These are phyloP conservation scores for Aphidius ervi DNA, from an alignment of 1,140 invertebrate species.

Conservation along the genomic window DNA sequence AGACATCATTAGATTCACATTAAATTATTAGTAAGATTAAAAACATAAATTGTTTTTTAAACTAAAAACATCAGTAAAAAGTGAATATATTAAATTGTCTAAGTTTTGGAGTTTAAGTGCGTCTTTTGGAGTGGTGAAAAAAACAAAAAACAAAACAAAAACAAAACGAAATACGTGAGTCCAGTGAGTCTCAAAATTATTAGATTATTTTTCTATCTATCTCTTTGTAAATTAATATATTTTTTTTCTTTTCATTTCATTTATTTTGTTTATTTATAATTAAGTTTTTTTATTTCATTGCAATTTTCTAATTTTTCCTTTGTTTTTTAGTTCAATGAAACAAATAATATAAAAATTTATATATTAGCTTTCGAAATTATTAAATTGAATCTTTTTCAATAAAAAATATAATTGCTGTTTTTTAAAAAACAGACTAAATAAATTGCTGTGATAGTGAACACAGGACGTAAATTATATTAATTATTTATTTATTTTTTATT, in stretches of 20 bases:
- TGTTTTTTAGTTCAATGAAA: neutral
- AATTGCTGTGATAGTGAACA: constrained; percentile 52
- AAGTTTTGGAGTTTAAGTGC: constrained; percentile 25
- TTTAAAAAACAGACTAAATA: constrained; percentile 12
- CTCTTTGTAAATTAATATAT: constrained; percentile 6
- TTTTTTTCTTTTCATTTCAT: neutral
- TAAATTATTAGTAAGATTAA: neutral
- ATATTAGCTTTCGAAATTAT: too few relatives aligned
- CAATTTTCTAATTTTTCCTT: neutral
- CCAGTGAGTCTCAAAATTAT: constrained; percentile 34
- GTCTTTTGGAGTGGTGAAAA: constrained; percentile 41
- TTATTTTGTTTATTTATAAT: constrained; percentile 12
- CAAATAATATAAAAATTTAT: neutral
- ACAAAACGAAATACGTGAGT: constrained; percentile 28
- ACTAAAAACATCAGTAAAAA: constrained; percentile 6
- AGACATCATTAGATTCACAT: constrained; percentile 1
- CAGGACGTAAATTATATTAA: constrained; percentile 41
- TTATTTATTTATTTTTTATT: neutral
- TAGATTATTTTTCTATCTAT: constrained; percentile 18
- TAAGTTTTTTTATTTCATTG: constrained; percentile 12
- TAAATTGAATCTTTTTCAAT: too few relatives aligned
- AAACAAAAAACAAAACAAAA: constrained; percentile 10
- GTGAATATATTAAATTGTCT: constrained; percentile 22
- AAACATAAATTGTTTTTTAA: too few relatives aligned
- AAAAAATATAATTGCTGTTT: constrained; percentile 31